A percentile compares a stretch with the other conserved stretches of the same genome.
Conservation (phyloP, 2,113 vertebrate genomes). For the Martes martes region DNA sequence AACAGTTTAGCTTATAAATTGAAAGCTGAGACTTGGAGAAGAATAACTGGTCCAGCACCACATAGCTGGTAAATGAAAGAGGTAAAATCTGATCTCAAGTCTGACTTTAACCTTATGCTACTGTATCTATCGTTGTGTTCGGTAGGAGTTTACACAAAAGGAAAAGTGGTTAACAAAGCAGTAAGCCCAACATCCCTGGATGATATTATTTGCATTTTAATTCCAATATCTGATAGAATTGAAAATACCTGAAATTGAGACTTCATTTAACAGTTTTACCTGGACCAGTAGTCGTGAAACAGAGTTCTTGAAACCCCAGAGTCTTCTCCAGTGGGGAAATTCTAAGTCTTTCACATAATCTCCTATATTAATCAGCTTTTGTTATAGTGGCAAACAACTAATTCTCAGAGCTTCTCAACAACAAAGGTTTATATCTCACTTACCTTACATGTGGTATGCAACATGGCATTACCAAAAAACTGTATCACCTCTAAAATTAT, state of each 20-base stretch:
- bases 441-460: background rate
- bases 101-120: background rate
- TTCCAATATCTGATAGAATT: background rate
- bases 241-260: background rate
- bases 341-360: background rate
- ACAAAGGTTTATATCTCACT: background rate
- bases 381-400: background rate
- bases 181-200: background rate
- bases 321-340: background rate
- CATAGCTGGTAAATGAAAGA: background rate
- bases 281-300: background rate
- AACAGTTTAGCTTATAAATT: background rate
- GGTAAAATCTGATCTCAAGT: background rate
- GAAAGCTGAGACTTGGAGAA: background rate
- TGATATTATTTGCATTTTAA: slow-evolving; percentile 13
- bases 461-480: background rate
- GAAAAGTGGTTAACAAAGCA: background rate
- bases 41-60: background rate
- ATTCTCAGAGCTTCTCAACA: background rate
- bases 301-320: background rate
- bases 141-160: background rate
- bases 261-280: background rate
- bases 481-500: background rate
- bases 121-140: background rate
- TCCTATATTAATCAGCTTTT: background rate